These are phyloP conservation scores for Hydriomena furcata DNA, from an alignment of 2,888 invertebrate genomes.

Conservation along the genomic window DNA sequence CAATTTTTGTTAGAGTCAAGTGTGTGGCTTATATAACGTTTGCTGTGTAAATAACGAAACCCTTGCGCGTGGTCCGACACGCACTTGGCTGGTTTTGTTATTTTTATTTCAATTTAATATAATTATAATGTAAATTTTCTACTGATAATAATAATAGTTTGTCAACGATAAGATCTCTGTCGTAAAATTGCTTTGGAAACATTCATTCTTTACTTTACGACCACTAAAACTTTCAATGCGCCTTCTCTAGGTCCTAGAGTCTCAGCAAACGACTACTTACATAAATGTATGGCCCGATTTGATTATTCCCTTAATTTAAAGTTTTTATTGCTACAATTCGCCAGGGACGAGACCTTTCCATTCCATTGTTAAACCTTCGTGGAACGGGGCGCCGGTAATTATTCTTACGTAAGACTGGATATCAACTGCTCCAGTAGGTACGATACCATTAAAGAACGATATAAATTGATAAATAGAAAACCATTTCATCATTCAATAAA, in stretches of 20 bases:
- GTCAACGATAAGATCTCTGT: not conserved
- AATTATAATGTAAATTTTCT: conserved; percentile 1
- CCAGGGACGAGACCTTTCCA: conserved; percentile 39
- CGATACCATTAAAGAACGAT: not conserved
- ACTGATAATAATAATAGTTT: not conserved
- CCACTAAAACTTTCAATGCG: conserved; percentile 16
- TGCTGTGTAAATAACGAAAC: too few relatives aligned
- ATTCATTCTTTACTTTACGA: conserved; percentile 23
- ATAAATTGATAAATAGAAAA: not conserved
- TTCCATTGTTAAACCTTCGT: conserved; percentile 38
- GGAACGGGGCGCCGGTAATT: conserved; percentile 40
- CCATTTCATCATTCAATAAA: not conserved
- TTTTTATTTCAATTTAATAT: too few relatives aligned
- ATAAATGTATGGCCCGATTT: conserved; percentile 39
- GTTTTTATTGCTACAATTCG: conserved; percentile 51
- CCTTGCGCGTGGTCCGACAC: too few relatives aligned
- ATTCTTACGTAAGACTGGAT: conserved; percentile 36
- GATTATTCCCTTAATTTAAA: conserved; percentile 52
- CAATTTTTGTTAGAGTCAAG: too few relatives aligned
- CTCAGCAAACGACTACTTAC: conserved; percentile 21
- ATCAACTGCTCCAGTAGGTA: not conserved
- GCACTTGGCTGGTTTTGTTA: too few relatives aligned
- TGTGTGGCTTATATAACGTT: too few relatives aligned
- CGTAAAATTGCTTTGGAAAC: conserved; percentile 24
- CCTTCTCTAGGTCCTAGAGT: conserved; percentile 16